Conservation (phyloP, 2,888 invertebrate species). For the Megastigmus dorsalis region DNA sequence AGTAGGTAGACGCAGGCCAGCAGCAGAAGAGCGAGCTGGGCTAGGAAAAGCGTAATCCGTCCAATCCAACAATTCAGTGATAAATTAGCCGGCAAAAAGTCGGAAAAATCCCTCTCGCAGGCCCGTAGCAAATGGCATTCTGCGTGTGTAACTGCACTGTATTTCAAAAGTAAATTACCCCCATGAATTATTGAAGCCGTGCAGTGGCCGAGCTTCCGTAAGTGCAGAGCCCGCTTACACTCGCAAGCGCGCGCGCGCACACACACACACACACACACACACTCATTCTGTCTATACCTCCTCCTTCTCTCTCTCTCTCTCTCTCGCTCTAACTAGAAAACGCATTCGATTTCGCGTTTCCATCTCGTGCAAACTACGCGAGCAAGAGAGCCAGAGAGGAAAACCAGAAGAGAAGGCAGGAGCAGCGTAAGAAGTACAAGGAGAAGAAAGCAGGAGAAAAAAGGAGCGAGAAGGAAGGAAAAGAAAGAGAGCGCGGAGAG, state of each 20-base stretch:
- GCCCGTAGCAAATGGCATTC: slow-evolving; percentile 10
- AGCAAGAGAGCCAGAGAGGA: too few relatives aligned
- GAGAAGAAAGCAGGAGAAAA: too few relatives aligned
- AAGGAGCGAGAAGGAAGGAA: not conserved
- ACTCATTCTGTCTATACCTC: too few relatives aligned
- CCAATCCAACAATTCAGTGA: slow-evolving; percentile 5
- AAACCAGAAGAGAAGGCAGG: too few relatives aligned
- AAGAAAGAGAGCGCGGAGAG: not conserved
- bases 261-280: too few relatives aligned
- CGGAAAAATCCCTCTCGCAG: slow-evolving; percentile 4
- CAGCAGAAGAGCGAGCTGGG: not conserved
- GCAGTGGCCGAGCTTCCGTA: slow-evolving; percentile 20
- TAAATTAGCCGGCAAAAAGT: slow-evolving; percentile 19
- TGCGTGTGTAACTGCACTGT: slow-evolving; percentile 12
- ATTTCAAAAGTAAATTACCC: slow-evolving; percentile 51
- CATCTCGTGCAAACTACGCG: not conserved
- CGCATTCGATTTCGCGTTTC: slow-evolving; percentile 37
- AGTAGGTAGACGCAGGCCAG: too few relatives aligned
- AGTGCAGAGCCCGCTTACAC: not conserved
- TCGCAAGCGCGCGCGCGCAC: too few relatives aligned
- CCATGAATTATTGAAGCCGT: slow-evolving; percentile 49
- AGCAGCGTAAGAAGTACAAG: too few relatives aligned
- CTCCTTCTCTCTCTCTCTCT: not conserved
- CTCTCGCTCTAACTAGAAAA: slow-evolving; percentile 18
- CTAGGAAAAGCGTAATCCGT: not conserved